A percentile compares a stretch with the other conserved stretches of the same genome.
Conservation (phyloP, 2,797 vertebrate species). For the Anguilla pacifica region DNA sequence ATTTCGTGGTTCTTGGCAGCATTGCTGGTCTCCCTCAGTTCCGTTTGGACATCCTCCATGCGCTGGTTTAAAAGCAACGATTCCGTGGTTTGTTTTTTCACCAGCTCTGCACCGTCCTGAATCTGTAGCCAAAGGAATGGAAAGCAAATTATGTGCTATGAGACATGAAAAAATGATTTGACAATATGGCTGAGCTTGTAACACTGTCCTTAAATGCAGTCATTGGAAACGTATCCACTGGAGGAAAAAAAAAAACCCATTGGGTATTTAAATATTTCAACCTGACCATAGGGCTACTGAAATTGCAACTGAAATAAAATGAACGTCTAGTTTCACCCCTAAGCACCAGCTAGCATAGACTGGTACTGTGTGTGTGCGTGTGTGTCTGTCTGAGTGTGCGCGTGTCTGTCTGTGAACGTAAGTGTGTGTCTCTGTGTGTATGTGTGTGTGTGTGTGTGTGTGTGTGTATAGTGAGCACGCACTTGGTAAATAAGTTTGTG, state of each 20-base stretch:
- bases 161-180: background rate
- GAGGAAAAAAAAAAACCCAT: background rate
- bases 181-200: background rate
- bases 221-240: background rate
- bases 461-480: too few species aligned
- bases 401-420: too few species aligned
- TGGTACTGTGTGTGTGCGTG: too few species aligned
- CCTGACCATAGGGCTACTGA: background rate
- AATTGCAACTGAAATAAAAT: too few species aligned
- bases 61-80: slow-evolving; percentile 50
- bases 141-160: background rate
- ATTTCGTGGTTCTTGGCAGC: slow-evolving; percentile 52
- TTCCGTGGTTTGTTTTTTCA: slow-evolving; percentile 51
- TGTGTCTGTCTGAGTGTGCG: too few species aligned
- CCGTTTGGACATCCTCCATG: slow-evolving; percentile 51
- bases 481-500: too few species aligned
- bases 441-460: too few species aligned
- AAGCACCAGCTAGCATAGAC: too few species aligned
- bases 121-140: slow-evolving; percentile 46
- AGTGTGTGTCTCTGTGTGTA: too few species aligned
- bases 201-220: background rate
- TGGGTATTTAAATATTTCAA: background rate
- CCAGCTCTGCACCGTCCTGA: slow-evolving; percentile 47
- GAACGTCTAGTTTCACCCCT: too few species aligned
- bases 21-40: slow-evolving; percentile 47